phyloP scores from a whole-genome alignment of 1,140 invertebrate species.

The Ephestia elutella region DNA sequence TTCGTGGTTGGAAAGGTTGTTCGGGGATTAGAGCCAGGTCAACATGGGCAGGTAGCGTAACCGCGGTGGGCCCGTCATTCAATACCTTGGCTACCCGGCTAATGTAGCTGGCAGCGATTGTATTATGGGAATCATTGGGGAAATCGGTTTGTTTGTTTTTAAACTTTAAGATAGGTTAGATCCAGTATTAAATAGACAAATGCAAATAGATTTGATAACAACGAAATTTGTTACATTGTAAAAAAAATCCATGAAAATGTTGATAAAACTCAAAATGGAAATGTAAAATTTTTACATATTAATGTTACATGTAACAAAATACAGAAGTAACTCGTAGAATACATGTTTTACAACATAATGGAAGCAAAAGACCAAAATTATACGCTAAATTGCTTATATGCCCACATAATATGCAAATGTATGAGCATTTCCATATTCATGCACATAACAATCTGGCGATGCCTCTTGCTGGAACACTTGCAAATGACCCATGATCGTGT shows the following conservation, averaged over 20 bases:
- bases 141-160: too few species aligned
- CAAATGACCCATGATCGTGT: constrained; percentile 20
- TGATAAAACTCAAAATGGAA: too few species aligned
- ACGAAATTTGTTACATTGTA: too few species aligned
- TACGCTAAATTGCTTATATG: constrained; percentile 6
- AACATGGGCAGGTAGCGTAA: constrained; percentile 58
- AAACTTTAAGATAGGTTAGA: too few species aligned
- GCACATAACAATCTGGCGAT: constrained; percentile 8
- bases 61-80: constrained; percentile 25
- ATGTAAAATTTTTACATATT: too few species aligned
- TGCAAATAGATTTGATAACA: too few species aligned
- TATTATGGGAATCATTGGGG: background rate
- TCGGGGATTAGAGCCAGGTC: constrained; percentile 56
- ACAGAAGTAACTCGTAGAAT: too few species aligned
- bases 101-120: background rate
- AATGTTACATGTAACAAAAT: too few species aligned
- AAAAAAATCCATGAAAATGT: too few species aligned
- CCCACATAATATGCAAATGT: constrained; percentile 1
- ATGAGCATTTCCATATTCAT: constrained; percentile 8
- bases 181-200: too few species aligned
- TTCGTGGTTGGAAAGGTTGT: constrained; percentile 50
- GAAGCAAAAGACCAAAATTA: background rate
- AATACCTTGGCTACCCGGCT: constrained; percentile 12
- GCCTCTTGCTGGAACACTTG: constrained; percentile 12
- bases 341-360: background rate